Percentiles rank a stretch among this genome's conserved stretches.
These are phyloP conservation scores for Himantopus leucocephalus DNA, from an alignment of 2,113 vertebrate genomes.

Conservation along the genomic window DNA sequence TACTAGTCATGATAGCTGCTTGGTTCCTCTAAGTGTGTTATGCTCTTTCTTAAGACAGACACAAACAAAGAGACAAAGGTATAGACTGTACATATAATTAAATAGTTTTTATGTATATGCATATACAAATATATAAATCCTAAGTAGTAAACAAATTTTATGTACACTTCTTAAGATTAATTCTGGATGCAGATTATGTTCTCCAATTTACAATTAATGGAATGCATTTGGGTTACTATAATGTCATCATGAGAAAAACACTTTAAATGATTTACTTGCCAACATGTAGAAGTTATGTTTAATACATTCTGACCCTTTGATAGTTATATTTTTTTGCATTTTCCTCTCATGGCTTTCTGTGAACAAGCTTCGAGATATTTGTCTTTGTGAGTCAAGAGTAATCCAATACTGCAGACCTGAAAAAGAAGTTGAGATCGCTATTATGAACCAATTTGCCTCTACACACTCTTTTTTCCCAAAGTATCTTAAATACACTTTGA, in stretches of 20 bases:
- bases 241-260: background rate
- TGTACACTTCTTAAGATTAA: background rate
- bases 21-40: background rate
- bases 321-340: conserved; percentile 72
- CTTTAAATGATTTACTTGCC: conserved; percentile 82
- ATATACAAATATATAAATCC: background rate
- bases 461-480: background rate
- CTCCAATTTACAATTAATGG: background rate
- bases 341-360: conserved; percentile 73
- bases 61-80: background rate
- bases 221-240: background rate
- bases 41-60: background rate
- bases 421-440: background rate
- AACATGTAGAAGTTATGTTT: conserved; percentile 82
- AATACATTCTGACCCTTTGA: conserved; percentile 68
- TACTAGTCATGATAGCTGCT: background rate
- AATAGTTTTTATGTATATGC: background rate
- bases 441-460: background rate
- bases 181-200: background rate
- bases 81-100: background rate
- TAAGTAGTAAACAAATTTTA: background rate
- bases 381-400: conserved; percentile 76
- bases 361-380: conserved; percentile 76
- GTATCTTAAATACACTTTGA: background rate
- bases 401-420: conserved; percentile 77